Conservation (phyloP, 1,140 invertebrate species). For the Metopolophium dirhodum region DNA sequence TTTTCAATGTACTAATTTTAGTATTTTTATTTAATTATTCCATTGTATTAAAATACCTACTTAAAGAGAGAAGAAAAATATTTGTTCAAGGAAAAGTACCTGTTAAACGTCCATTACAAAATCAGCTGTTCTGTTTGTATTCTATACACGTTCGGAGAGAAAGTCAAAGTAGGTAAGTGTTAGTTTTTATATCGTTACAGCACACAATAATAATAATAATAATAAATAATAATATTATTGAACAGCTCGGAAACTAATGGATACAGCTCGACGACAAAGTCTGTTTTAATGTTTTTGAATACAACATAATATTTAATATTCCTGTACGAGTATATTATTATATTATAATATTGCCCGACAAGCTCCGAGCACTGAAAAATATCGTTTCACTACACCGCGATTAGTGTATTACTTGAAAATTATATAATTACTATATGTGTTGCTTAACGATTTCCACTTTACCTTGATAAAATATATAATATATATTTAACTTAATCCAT, state of each 20-base stretch:
- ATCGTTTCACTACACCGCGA: background rate
- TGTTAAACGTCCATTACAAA: slow-evolving; percentile 21
- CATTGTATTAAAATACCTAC: background rate
- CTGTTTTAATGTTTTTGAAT: background rate
- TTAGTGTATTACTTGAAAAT: background rate
- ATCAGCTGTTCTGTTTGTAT: slow-evolving; percentile 8
- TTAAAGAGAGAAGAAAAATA: background rate
- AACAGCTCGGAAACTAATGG: background rate
- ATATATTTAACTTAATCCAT: no score
- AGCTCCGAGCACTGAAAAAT: background rate
- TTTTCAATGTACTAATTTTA: background rate
- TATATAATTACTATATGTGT: background rate
- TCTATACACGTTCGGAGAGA: background rate
- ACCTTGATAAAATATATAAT: background rate
- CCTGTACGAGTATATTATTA: background rate
- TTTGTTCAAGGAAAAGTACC: background rate
- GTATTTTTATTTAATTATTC: slow-evolving; percentile 13
- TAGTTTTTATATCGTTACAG: slow-evolving; percentile 1
- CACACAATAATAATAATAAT: background rate
- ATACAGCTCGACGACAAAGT: background rate
- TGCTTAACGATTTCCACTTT: background rate
- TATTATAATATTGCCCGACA: background rate
- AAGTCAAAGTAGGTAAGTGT: background rate
- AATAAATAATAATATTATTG: background rate
- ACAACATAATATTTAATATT: background rate